Base-by-base conservation (phyloP, 1,140 invertebrate species). In the Drosophila subpulchrella region DNA sequence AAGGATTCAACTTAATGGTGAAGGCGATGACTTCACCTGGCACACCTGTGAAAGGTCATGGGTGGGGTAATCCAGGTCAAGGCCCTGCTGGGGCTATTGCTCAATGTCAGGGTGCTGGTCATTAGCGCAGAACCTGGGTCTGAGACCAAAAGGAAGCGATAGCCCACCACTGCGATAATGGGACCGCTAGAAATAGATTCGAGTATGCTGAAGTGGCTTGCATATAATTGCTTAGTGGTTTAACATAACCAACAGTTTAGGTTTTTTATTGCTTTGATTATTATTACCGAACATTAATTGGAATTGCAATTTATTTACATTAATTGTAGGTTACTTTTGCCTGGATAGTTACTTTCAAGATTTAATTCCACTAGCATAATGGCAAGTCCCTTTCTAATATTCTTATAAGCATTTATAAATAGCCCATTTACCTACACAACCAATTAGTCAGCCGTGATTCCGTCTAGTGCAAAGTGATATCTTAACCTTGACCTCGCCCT, bases 401-500 rank as follows among this genome's bases (percentile, higher is more conserved):
- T 24, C 4, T 24, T 24, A 24, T 24, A 24, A 24, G 24, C 1
- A 24, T 24, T 24, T 24, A 24, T 4, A 1, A 2, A 24, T 24
- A 24, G 1, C 24, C 24, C 24, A n/a, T n/a, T 24, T 34, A 38
- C 30, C 46, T 17, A 30, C 41, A 58, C 38, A 63, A 57, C 71
- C 66, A 71, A 71, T 71, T 71, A 71, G 67, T 34, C 46, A 24
- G 44, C 57, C 36, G 68, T 58, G 51, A 71, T 71, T 70, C 41
- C 50, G 50, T 3, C 65, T 36, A 17, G 42, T 75, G 75, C 56
- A 50, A 70, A 75, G 32, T 79, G 75, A 48, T 46, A 68, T 59
- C 68, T 79, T 56, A 84, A 55, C 81, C 81, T 76, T 75, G 80
- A 60, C 39, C 0, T 27, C 8, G 27, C 60, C 11, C 32, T 20